Percentiles rank a stretch among this genome's conserved stretches.
Evolutionary conservation across 2,113 vertebrate species (phyloP).

Genomic region (Rhinolophus ferrumequinum): DNA sequence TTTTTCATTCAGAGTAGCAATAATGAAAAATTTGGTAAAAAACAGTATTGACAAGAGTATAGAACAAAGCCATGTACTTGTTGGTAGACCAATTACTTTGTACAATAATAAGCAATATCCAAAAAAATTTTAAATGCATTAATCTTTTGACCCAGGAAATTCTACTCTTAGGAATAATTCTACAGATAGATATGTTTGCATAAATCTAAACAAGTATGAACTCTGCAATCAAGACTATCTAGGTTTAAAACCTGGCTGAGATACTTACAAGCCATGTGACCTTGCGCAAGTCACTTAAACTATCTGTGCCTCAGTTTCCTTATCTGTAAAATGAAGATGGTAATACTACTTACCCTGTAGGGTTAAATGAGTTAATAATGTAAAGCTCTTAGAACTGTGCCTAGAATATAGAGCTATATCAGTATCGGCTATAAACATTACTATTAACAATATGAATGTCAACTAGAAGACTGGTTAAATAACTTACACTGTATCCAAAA

Average conservation of each 20-base stretch:
- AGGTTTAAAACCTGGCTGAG: not conserved
- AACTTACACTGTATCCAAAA: not conserved
- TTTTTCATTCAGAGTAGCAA: slow-evolving; percentile 13
- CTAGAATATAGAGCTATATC: not conserved
- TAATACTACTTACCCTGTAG: not conserved
- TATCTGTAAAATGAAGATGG: slow-evolving; percentile 41
- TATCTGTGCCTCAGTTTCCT: not conserved
- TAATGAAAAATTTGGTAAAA: not conserved
- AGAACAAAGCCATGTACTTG: not conserved
- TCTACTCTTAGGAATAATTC: slow-evolving; percentile 9
- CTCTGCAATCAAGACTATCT: not conserved
- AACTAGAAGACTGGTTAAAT: slow-evolving; percentile 7
- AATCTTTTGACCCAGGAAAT: slow-evolving; percentile 16
- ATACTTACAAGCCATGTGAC: slow-evolving; percentile 14
- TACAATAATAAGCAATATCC: not conserved
- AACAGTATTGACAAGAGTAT: not conserved
- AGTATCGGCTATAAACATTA: not conserved
- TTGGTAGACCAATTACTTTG: not conserved
- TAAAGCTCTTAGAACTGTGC: not conserved
- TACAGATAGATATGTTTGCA: not conserved
- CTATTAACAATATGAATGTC: not conserved
- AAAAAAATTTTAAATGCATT: slow-evolving; percentile 48
- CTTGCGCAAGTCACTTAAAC: slow-evolving; percentile 5
- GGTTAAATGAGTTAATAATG: not conserved
- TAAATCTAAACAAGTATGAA: not conserved